Evolutionary conservation across 2,888 invertebrate species (phyloP), one percentile per base, ranked within the genome.

Genomic region (Dinocampus coccinellae): DNA sequence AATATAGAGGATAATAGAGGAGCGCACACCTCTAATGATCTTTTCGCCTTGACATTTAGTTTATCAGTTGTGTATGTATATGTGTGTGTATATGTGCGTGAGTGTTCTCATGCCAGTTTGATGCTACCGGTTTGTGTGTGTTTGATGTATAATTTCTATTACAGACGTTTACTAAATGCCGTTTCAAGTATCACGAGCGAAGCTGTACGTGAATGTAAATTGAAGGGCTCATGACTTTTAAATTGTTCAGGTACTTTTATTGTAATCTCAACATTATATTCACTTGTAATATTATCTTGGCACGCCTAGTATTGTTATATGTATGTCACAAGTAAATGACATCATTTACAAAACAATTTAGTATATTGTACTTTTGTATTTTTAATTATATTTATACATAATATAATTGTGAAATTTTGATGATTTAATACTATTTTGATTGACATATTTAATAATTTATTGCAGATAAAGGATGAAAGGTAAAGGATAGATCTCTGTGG

Each of bases 241-340:
- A n/a, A n/a, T n/a, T n/a, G n/a, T n/a, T n/a, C n/a, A n/a, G n/a
- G n/a, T n/a, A n/a, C n/a, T n/a, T n/a, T n/a, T n/a, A n/a, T n/a
- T n/a, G n/a, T n/a, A n/a, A 16, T 47, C 47, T 16, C 16, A 47
- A n/a, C 4, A 47, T 1, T 16, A 47, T 6, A 13, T 6, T 47
- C 16, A 47, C 6, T 47, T 47, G 47, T 16, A 70, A 69, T 53
- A 75, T 39, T 39, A 39, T 68, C 76, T 74, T 72, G 85, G 81
- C 86, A 86, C 86, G 84, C 86, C 86, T 86, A 79, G 85, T 83
- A 86, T 86, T 86, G 86, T 86, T 86, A 83, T 78, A 78, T 81
- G 83, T 83, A 82, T 39, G 39, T 39, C 39, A 11, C 39, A 3
- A 39, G n/a, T 6, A 13, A n/a, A n/a, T n/a, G n/a, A n/a, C n/a